phyloP scores from a whole-genome alignment of 2,113 vertebrate genomes.

The Myiozetetes cayanensis region DNA sequence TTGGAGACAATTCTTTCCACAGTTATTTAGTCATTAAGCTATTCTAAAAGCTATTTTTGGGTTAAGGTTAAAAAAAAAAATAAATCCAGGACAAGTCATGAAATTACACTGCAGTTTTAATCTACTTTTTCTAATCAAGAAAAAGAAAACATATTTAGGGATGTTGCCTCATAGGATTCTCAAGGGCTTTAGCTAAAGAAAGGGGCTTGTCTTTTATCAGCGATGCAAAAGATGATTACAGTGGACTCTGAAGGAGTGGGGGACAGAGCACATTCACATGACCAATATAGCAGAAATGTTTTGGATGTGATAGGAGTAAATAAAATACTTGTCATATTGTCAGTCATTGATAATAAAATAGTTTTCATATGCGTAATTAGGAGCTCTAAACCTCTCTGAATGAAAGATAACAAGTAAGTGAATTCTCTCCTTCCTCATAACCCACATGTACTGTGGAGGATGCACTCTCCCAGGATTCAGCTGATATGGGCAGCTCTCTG shows the following conservation, averaged over 20 bases:
- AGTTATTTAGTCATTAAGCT: background rate
- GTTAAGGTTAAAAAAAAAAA: background rate
- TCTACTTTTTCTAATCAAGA: background rate
- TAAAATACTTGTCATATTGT: background rate
- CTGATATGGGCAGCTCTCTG: background rate
- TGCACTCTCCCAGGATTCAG: background rate
- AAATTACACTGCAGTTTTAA: background rate
- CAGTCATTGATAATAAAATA: background rate
- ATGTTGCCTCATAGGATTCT: background rate
- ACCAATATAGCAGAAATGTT: background rate
- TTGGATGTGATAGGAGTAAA: background rate
- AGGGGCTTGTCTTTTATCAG: background rate
- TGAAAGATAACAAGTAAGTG: background rate
- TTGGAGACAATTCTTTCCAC: background rate
- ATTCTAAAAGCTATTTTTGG: background rate
- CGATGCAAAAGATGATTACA: background rate
- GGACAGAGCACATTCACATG: background rate
- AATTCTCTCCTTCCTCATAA: background rate
- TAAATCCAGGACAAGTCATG: background rate
- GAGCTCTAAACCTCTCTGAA: background rate
- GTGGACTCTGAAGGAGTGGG: background rate
- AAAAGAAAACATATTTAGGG: background rate
- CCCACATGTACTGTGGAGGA: rapidly evolving
- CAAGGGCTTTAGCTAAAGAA: background rate
- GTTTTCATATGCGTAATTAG: background rate